phyloP scores from a whole-genome alignment of 2,888 invertebrate genomes.

The Ennomos fuscantarius region DNA sequence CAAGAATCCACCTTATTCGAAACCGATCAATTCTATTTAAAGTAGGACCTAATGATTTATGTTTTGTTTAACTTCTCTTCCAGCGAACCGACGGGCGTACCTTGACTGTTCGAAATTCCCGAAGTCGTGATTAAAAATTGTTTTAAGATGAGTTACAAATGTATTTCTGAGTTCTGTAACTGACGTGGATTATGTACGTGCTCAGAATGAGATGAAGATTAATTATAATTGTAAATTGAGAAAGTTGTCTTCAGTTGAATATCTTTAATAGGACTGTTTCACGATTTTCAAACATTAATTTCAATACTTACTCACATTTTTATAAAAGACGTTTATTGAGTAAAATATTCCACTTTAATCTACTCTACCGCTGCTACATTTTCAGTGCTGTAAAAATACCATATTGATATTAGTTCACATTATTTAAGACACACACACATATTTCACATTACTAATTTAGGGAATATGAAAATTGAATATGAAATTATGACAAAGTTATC shows the following conservation, averaged over 20 bases:
- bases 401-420: too few relatives aligned
- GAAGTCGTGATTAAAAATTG: slow-evolving; percentile 43
- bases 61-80: slow-evolving; percentile 43
- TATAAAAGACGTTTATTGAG: too few relatives aligned
- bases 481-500: too few relatives aligned
- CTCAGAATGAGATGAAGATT: slow-evolving; percentile 16
- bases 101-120: slow-evolving; percentile 37
- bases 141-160: slow-evolving; percentile 28
- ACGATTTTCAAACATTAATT: too few relatives aligned
- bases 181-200: slow-evolving; percentile 26
- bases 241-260: slow-evolving; percentile 6
- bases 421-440: too few relatives aligned
- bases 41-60: slow-evolving; percentile 44
- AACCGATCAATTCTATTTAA: slow-evolving; percentile 40
- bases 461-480: too few relatives aligned
- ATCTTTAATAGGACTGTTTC: neutral
- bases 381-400: too few relatives aligned
- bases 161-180: slow-evolving; percentile 19
- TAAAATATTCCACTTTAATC: too few relatives aligned
- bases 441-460: too few relatives aligned
- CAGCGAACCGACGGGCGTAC: slow-evolving; percentile 29
- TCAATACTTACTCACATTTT: too few relatives aligned
- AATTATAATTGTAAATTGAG: slow-evolving; percentile 17
- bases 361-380: too few relatives aligned
- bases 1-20: slow-evolving; percentile 23